A percentile compares a stretch with the other conserved stretches of the same genome.
Conservation (phyloP, 2,113 vertebrate species). For the Macheiramphus alcinus region DNA sequence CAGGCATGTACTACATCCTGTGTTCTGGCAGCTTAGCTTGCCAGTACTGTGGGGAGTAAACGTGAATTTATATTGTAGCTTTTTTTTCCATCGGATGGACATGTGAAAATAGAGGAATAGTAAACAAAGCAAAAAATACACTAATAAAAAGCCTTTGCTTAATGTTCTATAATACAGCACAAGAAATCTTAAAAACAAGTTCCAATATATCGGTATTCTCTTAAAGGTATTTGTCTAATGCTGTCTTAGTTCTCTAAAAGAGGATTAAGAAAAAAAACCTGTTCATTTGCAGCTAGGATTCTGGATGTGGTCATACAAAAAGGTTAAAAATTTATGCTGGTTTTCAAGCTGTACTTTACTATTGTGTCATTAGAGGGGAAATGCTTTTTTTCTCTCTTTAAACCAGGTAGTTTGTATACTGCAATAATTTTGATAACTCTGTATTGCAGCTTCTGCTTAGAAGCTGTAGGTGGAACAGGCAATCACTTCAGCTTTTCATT, state of each 20-base stretch:
- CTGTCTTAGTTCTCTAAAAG: background rate
- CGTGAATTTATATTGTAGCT: background rate
- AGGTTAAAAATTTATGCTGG: background rate
- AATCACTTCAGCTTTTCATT: background rate
- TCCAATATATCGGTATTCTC: background rate
- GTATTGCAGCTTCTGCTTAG: background rate
- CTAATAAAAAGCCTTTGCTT: background rate
- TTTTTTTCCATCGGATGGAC: background rate
- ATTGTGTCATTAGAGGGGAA: background rate
- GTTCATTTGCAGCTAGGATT: background rate
- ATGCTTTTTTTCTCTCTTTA: background rate
- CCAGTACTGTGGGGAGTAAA: background rate
- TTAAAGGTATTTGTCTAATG: background rate
- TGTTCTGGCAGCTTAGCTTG: background rate
- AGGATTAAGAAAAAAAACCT: background rate
- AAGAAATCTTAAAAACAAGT: background rate
- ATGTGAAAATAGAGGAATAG: background rate
- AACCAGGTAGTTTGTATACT: background rate
- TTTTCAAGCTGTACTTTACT: background rate
- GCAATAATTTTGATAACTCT: background rate
- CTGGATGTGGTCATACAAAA: background rate
- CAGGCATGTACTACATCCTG: background rate
- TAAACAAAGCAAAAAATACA: background rate
- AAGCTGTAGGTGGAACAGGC: background rate
- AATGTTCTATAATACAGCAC: background rate